Evolutionary conservation across 1,140 invertebrate species (phyloP).

Genomic region (Zaprionus nigranus): DNA sequence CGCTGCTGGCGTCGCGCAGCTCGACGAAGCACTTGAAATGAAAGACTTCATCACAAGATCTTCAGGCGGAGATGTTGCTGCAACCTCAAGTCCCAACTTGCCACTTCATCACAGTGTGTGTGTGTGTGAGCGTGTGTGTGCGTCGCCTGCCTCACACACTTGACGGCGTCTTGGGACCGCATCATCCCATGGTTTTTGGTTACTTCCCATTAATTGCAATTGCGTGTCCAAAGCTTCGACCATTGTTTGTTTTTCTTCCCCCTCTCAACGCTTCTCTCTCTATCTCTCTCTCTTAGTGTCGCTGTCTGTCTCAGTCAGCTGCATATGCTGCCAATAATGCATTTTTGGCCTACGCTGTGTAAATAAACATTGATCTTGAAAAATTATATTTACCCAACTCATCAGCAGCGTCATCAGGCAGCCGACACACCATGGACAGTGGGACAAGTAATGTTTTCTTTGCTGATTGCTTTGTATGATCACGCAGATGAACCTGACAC

Average conservation of each 20-base stretch:
- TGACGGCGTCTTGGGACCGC: constrained; percentile 60
- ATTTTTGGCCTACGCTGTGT: constrained; percentile 69
- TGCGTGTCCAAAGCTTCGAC: constrained; percentile 71
- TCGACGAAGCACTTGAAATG: constrained; percentile 66
- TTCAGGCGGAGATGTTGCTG: constrained; percentile 20
- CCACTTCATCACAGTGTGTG: constrained; percentile 24
- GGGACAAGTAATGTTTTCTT: constrained; percentile 64
- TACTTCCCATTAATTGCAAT: constrained; percentile 80
- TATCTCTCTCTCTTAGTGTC: neutral
- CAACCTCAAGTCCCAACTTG: constrained; percentile 37
- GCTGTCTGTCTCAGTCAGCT: constrained; percentile 9
- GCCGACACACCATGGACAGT: constrained; percentile 23
- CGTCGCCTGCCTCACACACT: constrained; percentile 50
- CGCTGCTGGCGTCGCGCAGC: constrained; percentile 44
- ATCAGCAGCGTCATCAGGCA: constrained; percentile 66
- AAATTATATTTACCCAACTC: constrained; percentile 81
- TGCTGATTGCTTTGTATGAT: constrained; percentile 75
- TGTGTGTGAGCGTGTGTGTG: constrained; percentile 20
- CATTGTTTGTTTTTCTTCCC: constrained; percentile 65
- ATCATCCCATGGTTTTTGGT: constrained; percentile 69
- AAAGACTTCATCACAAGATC: constrained; percentile 52
- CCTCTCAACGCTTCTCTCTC: neutral
- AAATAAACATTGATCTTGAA: constrained; percentile 83
- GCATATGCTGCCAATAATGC: constrained; percentile 74
- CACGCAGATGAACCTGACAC: constrained; percentile 47